Evolutionary conservation across 1,140 invertebrate species (phyloP).

Genomic region (Reticulitermes speratus): DNA sequence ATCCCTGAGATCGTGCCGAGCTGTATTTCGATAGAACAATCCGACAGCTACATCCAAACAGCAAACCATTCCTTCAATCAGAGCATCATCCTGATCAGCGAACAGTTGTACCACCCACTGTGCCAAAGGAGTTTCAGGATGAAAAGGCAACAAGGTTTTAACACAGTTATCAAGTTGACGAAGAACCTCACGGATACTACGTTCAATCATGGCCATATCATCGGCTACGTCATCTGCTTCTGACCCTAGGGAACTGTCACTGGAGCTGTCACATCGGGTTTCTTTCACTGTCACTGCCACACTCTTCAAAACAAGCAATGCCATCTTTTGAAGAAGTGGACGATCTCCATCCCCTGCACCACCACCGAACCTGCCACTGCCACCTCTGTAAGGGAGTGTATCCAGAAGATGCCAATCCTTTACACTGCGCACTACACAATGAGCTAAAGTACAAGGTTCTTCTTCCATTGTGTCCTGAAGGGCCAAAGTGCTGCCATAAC

Average conservation of each 20-base stretch:
- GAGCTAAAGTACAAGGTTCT: slow-evolving; percentile 81
- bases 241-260: slow-evolving; percentile 69
- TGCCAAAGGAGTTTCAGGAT: slow-evolving; percentile 81
- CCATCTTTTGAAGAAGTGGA: slow-evolving; percentile 78
- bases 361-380: slow-evolving; percentile 55
- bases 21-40: slow-evolving; percentile 72
- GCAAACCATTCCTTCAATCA: slow-evolving; percentile 91
- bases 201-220: slow-evolving; percentile 83
- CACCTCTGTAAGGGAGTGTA: slow-evolving; percentile 58
- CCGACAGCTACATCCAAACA: slow-evolving; percentile 83
- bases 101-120: slow-evolving; percentile 87
- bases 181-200: slow-evolving; percentile 79
- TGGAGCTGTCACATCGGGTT: slow-evolving; percentile 77
- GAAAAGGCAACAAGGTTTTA: slow-evolving; percentile 76
- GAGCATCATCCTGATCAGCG: slow-evolving; percentile 85
- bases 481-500: slow-evolving; percentile 84
- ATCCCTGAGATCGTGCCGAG: slow-evolving; percentile 64
- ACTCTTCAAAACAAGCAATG: slow-evolving; percentile 80
- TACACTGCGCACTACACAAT: slow-evolving; percentile 78
- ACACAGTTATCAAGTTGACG: slow-evolving; percentile 79
- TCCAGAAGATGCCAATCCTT: slow-evolving; percentile 79
- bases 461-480: slow-evolving; percentile 82
- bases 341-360: slow-evolving; percentile 56
- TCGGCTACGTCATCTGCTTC: slow-evolving; percentile 82
- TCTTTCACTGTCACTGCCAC: slow-evolving; percentile 88